Base-by-base conservation (phyloP, 2,888 invertebrate species). In the Ashinkailepas kermadecensis region DNA sequence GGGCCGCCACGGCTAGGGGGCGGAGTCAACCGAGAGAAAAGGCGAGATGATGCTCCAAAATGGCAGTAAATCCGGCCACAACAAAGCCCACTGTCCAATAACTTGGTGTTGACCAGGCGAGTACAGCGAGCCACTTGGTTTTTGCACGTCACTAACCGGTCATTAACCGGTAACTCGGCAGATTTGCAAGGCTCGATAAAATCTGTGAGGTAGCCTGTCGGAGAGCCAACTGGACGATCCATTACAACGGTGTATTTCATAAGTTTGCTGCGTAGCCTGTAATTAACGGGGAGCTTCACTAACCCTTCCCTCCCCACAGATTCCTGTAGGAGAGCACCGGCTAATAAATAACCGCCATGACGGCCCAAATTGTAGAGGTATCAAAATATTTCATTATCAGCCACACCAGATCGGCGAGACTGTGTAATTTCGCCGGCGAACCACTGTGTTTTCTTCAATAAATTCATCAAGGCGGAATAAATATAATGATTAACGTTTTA, bases 321-420 rank as follows among this genome's bases (percentile, higher is more conserved):
- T 56, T 74, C 74, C 56, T 21, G 10, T 56, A 8, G 23, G 74
- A 21, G 56, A 74, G 74, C 74, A 56, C 54, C 74, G 54, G 10
- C 74, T 56, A 21, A 74, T 74, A 74, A 56, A 74, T 74, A 74
- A 74, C 74, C 2, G 21, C 21, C 54, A 21, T 56, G 74, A 54
- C 74, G 54, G 74, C 39, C 56, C 54, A 74, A 74, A 74, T 74
- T 74, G 74, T 74, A 74, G 54, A 74, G 74, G 54, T n/a, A 74
- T 74, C 74, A 74, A 56, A 74, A 74, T 74, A 74, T 74, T 74
- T 74, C 74, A 74, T 74, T 74, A 74, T 74, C 74, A 74, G 74
- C 74, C 74, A 74, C 74, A 74, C 74, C 74, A 21, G 18, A 74
- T 74, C 74, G 39, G 74, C 56, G 0, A 11, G 13, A 56, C 10